Evolutionary conservation across 2,888 invertebrate species (phyloP), one percentile per base, ranked within the genome.

Genomic region (Apodemia duryi): DNA sequence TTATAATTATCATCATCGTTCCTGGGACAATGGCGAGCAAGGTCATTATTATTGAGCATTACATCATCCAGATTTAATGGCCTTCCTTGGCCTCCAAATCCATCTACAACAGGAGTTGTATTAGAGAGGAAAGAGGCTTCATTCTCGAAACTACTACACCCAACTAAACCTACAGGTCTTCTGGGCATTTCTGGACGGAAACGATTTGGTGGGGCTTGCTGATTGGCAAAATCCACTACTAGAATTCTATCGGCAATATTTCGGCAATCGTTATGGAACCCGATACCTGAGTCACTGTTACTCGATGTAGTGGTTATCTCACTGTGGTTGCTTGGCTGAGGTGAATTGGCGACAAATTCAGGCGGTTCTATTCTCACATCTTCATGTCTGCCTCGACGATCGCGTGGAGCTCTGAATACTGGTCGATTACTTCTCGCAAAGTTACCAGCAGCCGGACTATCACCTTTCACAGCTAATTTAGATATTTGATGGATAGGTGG

Each of bases 201-300:
- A 57, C 84, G 78, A 54, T 78, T 84, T 3, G 84, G 83, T 0
- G 83, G 81, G 0, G 83, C 82, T 63, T 83, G 88, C 52, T 82
- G 86, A 0, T 84, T 86, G 1, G 94, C 94, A 77, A 96, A 96
- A 78, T 97, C 96, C 0, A 96, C 95, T 0, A 96, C 94, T 46
- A 96, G 82, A 74, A 97, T 96, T 67, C 96, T 92, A 80, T 97
- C 97, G 0, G 96, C 96, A 64, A 97, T 95, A 76, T 96, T 96
- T 10, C 96, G 94, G 75, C 96, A 96, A 75, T 98, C 97, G 75
- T 98, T 98, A 71, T 97, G 95, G 76, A 98, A 98, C 0, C 98
- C 98, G 68, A 98, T 98, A 0, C 98, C 98, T 1, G 98, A 98
- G 82, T 98, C 98, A 66, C 98, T 98, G 82, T 98, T 98, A 74